phyloP scores from a whole-genome alignment of 2,888 invertebrate genomes.

The Tinea pellionella region DNA sequence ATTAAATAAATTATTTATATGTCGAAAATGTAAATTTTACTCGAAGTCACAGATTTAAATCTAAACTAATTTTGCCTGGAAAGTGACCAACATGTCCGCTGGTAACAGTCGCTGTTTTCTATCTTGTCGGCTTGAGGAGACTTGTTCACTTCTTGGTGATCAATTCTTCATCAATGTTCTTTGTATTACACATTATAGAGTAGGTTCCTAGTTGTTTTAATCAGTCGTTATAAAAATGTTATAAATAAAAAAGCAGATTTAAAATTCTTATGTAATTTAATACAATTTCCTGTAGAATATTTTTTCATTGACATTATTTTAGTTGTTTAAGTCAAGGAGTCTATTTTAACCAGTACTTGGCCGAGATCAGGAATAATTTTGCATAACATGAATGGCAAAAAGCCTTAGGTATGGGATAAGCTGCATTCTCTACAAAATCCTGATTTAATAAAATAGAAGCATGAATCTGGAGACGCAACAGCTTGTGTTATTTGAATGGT shows the following conservation, averaged over 20 bases:
- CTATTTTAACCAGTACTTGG: conserved; percentile 11
- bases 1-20: conserved; percentile 4
- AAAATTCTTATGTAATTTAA: not conserved
- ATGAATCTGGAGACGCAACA: conserved; percentile 33
- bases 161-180: too few species aligned
- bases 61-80: too few species aligned
- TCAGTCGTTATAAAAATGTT: too few species aligned
- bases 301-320: conserved; percentile 4
- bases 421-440: conserved; percentile 32
- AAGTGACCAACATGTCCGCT: too few species aligned
- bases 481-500: conserved; percentile 13
- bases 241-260: not conserved
- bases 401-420: conserved; percentile 37
- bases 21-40: too few species aligned
- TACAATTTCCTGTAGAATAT: not conserved
- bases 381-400: conserved; percentile 58
- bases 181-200: too few species aligned
- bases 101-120: too few species aligned
- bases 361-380: conserved; percentile 49
- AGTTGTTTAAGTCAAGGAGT: not conserved
- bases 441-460: conserved; percentile 58
- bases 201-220: too few species aligned
- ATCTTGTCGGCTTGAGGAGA: too few species aligned
- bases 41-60: too few species aligned
- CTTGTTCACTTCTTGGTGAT: too few species aligned